A percentile compares a stretch with the other conserved stretches of the same genome.
Conservation (phyloP, 64 coral and sea anemone genomes). For the Stichodactyla helianthus region DNA sequence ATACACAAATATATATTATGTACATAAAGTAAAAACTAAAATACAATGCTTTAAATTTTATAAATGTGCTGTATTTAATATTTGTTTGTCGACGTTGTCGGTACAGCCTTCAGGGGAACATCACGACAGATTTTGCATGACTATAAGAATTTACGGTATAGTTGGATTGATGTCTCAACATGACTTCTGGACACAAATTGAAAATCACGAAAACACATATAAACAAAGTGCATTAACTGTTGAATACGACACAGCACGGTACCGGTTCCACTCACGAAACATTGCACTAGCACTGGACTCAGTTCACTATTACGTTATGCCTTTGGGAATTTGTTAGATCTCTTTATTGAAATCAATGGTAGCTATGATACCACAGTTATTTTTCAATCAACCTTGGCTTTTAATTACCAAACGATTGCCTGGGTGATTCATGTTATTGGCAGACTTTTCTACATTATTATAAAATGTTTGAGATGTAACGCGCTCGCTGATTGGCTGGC, state of each 20-base stretch:
- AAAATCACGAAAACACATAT: not conserved
- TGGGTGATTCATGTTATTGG: no score
- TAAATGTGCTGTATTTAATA: not conserved
- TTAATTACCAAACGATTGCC: no score
- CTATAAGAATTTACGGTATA: not conserved
- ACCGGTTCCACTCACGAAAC: not conserved
- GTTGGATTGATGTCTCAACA: not conserved
- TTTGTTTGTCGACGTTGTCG: not conserved
- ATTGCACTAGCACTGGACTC: not conserved
- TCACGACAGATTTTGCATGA: not conserved
- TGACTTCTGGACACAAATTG: not conserved
- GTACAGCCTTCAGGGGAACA: not conserved
- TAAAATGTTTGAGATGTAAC: no score
- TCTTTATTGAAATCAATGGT: no score
- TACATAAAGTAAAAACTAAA: conserved; percentile 8
- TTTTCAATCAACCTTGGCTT: no score
- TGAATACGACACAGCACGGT: not conserved
- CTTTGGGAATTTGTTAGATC: no score
- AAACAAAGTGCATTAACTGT: not conserved
- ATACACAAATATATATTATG: not conserved
- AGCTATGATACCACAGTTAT: no score
- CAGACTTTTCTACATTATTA: no score
- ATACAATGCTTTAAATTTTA: not conserved
- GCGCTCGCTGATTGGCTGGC: no score
- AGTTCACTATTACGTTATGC: no score